Evolutionary conservation across 2,797 vertebrate species (phyloP).

Genomic region (Oophaga sylvatica): DNA sequence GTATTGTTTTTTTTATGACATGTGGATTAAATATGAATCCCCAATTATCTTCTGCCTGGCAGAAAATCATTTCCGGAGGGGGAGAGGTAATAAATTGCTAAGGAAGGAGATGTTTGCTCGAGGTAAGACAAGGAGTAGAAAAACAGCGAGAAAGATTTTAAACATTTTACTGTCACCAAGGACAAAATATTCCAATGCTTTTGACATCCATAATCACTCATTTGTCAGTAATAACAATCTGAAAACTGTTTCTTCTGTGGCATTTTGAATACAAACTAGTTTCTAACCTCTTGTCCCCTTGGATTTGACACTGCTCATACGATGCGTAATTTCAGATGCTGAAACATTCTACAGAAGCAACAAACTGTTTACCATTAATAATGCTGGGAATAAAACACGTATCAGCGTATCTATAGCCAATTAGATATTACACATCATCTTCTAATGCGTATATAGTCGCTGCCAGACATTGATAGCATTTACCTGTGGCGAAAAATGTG

Average conservation of each 20-base stretch:
- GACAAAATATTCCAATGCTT: constrained; percentile 35
- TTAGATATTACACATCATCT: not conserved
- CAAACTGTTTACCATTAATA: not conserved
- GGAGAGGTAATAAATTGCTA: constrained; percentile 43
- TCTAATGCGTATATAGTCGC: not conserved
- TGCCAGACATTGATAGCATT: not conserved
- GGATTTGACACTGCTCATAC: not conserved
- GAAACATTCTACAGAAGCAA: not conserved
- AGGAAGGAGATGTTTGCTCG: constrained; percentile 53
- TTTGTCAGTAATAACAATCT: constrained; percentile 35
- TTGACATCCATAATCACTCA: constrained; percentile 23
- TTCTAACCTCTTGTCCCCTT: not conserved
- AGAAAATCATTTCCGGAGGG: constrained; percentile 53
- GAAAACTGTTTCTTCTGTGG: constrained; percentile 8
- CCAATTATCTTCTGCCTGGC: constrained; percentile 49
- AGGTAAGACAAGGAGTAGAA: constrained; percentile 25
- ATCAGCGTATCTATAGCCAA: constrained; percentile 2
- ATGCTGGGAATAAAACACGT: not conserved
- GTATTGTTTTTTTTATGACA: constrained; percentile 50
- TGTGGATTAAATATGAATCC: constrained; percentile 54
- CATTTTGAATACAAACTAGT: constrained; percentile 23
- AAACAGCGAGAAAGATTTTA: not conserved
- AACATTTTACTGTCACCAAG: constrained; percentile 29
- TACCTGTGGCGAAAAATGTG: not conserved
- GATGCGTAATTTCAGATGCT: not conserved